Conservation (phyloP, 1,140 invertebrate genomes). For the Temnothorax longispinosus region DNA sequence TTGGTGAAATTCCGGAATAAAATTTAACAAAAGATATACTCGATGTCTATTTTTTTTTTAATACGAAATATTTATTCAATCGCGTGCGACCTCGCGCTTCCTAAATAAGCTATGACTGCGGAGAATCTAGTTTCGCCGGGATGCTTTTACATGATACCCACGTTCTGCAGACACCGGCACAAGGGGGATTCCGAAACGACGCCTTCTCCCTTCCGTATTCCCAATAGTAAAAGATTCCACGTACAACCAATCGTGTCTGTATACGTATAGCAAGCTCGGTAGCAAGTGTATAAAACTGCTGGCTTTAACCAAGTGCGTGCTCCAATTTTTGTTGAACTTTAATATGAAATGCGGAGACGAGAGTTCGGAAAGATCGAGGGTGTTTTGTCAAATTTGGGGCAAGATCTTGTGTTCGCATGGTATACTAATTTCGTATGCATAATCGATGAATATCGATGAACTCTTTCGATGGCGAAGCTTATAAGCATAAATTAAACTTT, state of each 20-base stretch:
- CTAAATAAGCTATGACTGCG: constrained; percentile 44
- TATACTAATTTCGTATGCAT: neutral
- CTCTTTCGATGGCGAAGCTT: neutral
- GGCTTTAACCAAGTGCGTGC: constrained; percentile 9
- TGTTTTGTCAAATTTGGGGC: neutral
- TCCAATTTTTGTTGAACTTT: constrained; percentile 32
- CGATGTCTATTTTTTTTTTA: neutral
- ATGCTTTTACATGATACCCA: constrained; percentile 59
- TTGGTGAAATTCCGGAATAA: neutral
- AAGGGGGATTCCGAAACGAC: constrained; percentile 38
- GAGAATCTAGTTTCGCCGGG: constrained; percentile 34
- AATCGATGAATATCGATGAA: constrained; percentile 6
- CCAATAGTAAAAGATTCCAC: constrained; percentile 41
- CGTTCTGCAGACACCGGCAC: constrained; percentile 40
- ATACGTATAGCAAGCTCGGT: neutral
- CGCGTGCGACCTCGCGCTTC: neutral
- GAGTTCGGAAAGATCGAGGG: neutral
- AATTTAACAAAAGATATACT: constrained; percentile 7
- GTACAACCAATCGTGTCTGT: constrained; percentile 23
- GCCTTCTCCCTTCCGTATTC: constrained; percentile 18
- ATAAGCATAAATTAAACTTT: constrained; percentile 28
- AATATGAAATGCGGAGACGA: neutral
- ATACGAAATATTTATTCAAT: constrained; percentile 1
- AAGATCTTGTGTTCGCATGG: neutral
- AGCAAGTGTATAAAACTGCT: constrained; percentile 35